These are phyloP conservation scores for Gadus chalcogrammus DNA, from an alignment of 2,113 vertebrate species.

Conservation along the genomic window DNA sequence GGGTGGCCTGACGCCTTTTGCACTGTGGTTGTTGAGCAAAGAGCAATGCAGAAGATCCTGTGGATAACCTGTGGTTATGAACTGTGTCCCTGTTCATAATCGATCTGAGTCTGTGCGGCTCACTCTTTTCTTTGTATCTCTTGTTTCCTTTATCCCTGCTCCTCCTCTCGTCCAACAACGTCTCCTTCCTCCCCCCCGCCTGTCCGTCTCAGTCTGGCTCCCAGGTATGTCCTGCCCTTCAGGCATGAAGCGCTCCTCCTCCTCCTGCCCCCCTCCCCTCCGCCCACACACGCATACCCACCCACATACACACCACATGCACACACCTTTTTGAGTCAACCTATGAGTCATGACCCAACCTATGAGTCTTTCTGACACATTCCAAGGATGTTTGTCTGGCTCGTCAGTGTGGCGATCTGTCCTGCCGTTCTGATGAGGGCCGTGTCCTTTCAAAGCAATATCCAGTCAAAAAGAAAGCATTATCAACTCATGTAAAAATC, in stretches of 20 bases:
- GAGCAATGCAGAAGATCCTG: constrained; percentile 32
- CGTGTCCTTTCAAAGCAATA: constrained; percentile 23
- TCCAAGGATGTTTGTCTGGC: constrained; percentile 30
- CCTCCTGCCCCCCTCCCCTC: not conserved
- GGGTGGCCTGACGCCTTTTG: constrained; percentile 22
- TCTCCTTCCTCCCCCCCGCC: constrained; percentile 57
- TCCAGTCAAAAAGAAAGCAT: constrained; percentile 24
- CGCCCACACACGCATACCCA: not conserved
- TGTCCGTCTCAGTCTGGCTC: constrained; percentile 86
- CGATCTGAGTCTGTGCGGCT: constrained; percentile 24
- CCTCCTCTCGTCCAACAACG: constrained; percentile 40
- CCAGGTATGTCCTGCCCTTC: constrained; percentile 75
- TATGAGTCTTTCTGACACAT: not conserved
- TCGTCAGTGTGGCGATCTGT: constrained; percentile 19
- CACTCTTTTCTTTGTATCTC: constrained; percentile 47
- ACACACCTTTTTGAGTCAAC: not conserved
- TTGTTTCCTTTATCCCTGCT: constrained; percentile 46
- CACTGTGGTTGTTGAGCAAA: constrained; percentile 35
- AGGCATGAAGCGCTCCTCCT: constrained; percentile 3
- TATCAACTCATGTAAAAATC: not conserved
- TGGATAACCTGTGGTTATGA: constrained; percentile 37
- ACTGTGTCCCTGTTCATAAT: constrained; percentile 31
- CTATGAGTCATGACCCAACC: constrained; percentile 15
- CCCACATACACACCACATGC: too few relatives aligned
- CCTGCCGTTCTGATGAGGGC: not conserved